Evolutionary conservation across 1,140 invertebrate genomes (phyloP).

Genomic region (Ips typographus): DNA sequence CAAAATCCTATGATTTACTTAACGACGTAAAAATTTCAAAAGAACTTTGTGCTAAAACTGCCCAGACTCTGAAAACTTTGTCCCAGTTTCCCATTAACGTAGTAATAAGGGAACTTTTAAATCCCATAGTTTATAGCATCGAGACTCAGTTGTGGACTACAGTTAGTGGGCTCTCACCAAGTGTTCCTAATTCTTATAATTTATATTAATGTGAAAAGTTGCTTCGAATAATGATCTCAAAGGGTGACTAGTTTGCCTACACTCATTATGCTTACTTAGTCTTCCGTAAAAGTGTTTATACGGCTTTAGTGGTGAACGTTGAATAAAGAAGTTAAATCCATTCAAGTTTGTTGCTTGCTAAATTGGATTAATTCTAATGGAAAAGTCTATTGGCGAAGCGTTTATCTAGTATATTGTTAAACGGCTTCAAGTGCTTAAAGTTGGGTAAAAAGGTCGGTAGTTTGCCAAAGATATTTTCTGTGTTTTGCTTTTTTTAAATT

Average conservation of each 20-base stretch:
- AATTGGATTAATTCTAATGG: too few species aligned
- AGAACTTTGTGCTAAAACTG: too few species aligned
- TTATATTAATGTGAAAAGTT: conserved; percentile 43
- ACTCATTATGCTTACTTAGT: conserved; percentile 13
- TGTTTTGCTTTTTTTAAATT: too few species aligned
- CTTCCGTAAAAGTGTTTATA: neutral
- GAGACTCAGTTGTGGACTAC: conserved; percentile 27
- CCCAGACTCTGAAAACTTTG: conserved; percentile 15
- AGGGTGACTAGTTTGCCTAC: conserved; percentile 16
- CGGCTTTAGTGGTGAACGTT: neutral
- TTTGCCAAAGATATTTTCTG: too few species aligned
- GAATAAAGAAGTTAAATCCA: too few species aligned
- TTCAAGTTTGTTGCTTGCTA: too few species aligned
- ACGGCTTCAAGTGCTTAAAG: too few species aligned
- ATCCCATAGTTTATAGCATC: conserved; percentile 27
- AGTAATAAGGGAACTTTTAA: conserved; percentile 27
- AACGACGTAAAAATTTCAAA: too few species aligned
- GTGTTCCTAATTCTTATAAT: conserved; percentile 44
- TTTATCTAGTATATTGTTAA: too few species aligned
- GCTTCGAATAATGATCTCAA: conserved; percentile 18
- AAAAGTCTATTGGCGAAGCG: too few species aligned
- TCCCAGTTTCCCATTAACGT: conserved; percentile 12
- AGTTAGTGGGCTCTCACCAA: conserved; percentile 13
- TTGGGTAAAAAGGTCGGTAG: too few species aligned
- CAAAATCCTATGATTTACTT: too few species aligned